Conservation (phyloP, 2,113 vertebrate species). For the Trachemys scripta region DNA sequence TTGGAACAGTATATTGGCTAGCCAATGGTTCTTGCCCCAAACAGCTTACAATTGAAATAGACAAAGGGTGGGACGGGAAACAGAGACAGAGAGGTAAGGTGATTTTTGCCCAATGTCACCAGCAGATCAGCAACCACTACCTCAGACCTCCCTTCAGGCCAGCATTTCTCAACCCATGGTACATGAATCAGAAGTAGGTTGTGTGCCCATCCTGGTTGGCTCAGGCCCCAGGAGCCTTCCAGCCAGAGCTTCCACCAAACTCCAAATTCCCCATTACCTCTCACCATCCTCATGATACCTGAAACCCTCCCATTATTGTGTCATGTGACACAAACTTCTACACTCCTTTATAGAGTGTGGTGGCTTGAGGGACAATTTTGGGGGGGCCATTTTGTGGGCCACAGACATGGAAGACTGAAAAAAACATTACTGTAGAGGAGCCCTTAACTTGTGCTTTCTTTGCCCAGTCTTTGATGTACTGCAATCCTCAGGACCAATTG, state of each 20-base stretch:
- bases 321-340: neutral
- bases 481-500: neutral
- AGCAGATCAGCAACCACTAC: neutral
- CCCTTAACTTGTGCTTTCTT: neutral
- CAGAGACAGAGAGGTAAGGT: fast-evolving
- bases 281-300: fast-evolving
- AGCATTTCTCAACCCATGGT: neutral
- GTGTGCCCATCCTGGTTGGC: neutral
- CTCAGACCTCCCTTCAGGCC: neutral
- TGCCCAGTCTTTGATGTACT: neutral
- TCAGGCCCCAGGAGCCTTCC: fast-evolving
- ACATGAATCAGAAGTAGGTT: neutral
- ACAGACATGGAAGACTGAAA: neutral
- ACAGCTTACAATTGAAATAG: neutral
- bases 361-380: neutral
- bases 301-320: neutral
- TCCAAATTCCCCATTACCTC: neutral
- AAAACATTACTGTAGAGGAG: neutral
- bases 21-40: neutral
- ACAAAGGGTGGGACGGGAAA: neutral
- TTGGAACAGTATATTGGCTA: neutral
- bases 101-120: neutral
- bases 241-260: neutral
- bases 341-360: neutral
- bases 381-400: neutral